Evolutionary conservation across 2,888 invertebrate species (phyloP).

Genomic region (Philereme vetulata): DNA sequence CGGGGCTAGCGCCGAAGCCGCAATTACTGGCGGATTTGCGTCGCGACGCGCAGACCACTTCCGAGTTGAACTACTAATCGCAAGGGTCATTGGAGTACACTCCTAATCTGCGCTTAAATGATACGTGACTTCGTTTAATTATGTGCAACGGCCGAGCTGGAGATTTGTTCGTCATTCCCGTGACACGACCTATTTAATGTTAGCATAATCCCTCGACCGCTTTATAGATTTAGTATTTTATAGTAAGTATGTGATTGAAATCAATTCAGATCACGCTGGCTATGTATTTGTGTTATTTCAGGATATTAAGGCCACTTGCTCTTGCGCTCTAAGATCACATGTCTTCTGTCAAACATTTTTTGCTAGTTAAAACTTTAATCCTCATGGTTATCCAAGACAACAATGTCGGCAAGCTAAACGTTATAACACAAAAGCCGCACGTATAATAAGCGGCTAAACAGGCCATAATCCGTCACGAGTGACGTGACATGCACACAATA

Average conservation of each 20-base stretch:
- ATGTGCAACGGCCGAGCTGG: conserved; percentile 30
- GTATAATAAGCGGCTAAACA: conserved; percentile 68
- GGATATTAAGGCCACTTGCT: neutral
- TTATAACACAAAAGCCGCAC: conserved; percentile 49
- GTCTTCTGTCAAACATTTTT: conserved; percentile 8
- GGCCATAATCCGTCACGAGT: conserved; percentile 73
- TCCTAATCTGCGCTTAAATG: conserved; percentile 65
- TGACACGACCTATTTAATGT: conserved; percentile 17
- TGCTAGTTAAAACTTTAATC: conserved; percentile 2
- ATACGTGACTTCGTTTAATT: conserved; percentile 65
- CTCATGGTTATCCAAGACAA: conserved; percentile 34
- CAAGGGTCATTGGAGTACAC: conserved; percentile 62
- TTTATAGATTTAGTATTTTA: neutral
- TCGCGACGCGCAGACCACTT: conserved; percentile 56
- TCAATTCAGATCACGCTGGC: neutral
- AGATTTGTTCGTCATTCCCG: conserved; percentile 28
- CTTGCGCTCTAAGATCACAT: neutral
- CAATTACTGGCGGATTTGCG: conserved; percentile 76
- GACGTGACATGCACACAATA: conserved; percentile 60
- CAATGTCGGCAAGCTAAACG: conserved; percentile 51
- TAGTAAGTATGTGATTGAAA: neutral
- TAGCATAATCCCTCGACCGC: conserved; percentile 7
- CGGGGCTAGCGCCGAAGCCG: conserved; percentile 68
- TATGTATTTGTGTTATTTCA: conserved; percentile 2
- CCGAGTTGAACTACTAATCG: conserved; percentile 63